Base-by-base conservation (phyloP, 2,113 vertebrate species). In the Xiphophorus hellerii region DNA sequence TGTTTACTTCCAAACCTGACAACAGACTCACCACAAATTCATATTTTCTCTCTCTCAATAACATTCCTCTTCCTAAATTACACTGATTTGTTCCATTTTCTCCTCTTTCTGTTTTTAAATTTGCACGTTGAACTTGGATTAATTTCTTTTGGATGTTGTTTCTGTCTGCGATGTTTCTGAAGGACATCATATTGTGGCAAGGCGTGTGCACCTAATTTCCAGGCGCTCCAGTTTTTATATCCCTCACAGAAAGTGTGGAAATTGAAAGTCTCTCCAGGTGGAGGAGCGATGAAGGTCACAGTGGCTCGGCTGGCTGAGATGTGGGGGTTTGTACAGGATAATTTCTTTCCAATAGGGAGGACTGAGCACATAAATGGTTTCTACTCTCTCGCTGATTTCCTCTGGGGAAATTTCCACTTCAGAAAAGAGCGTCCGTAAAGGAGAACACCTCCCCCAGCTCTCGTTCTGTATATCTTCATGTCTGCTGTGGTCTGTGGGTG, bases 321-420 rank as follows among this genome's bases (percentile, higher is more conserved):
- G 80, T 68, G 60, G 77, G 82, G 28, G 84, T 58, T 71, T 73
- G 76, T 83, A 64, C 31, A 0, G 74, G 86, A 90, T 87, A 64
- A 82, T 91, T 90, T 87, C 67, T 71, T 35, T 75, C 71, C 69
- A 74, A 37, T 67, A 68, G 80, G 89, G 85, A 87, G 84, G 84
- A 75, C 72, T 66, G 76, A 83, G 68, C 54, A 77, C 85, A 78
- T 83, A 87, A 91, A 93, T 81, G 77, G 74, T 82, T 84, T 83
- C 78, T 77, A 75, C 75, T 75, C 71, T 78, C 74, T 69, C 3
- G 25, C 80, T 82, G 76, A 92, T 86, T 87, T 93, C 78, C 91
- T 88, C 81, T 29, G 68, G 87, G 88, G 81, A 79, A 81, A 88
- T 82, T 84, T 86, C 68, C 81, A 81, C 86, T 78, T 74, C 71